Conservation (phyloP, 1,140 invertebrate genomes). For the Drosophila asahinai region DNA sequence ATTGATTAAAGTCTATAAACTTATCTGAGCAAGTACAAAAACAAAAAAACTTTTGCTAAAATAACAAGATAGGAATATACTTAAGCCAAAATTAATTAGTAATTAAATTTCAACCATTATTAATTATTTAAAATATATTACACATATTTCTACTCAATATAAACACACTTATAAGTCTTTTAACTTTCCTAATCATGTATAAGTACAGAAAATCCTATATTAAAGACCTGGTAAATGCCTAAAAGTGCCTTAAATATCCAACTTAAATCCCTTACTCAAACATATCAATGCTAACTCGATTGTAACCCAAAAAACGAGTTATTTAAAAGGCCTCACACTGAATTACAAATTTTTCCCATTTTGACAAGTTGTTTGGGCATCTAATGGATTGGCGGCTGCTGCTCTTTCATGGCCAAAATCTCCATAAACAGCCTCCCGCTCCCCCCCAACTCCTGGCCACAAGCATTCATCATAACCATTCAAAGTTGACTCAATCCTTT, state of each 20-base stretch:
- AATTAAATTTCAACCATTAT: not conserved
- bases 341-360: slow-evolving; percentile 15
- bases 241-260: not conserved
- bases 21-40: too few species aligned
- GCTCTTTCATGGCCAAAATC: slow-evolving; percentile 6
- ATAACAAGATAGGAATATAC: not conserved
- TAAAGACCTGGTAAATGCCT: not conserved
- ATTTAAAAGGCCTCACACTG: slow-evolving; percentile 6
- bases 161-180: not conserved
- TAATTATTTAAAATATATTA: not conserved
- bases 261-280: not conserved
- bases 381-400: slow-evolving; percentile 44
- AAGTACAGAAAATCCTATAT: not conserved
- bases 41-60: too few species aligned
- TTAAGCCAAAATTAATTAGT: not conserved
- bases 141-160: too few species aligned
- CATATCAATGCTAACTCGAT: slow-evolving; percentile 2
- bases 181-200: not conserved
- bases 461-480: slow-evolving; percentile 42
- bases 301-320: slow-evolving; percentile 6
- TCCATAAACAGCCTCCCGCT: slow-evolving; percentile 3
- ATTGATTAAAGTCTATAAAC: too few species aligned
- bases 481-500: slow-evolving; percentile 35
- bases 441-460: not conserved
- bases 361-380: slow-evolving; percentile 37